Conservation (phyloP, 2,888 invertebrate genomes). For the Syritta pipiens region DNA sequence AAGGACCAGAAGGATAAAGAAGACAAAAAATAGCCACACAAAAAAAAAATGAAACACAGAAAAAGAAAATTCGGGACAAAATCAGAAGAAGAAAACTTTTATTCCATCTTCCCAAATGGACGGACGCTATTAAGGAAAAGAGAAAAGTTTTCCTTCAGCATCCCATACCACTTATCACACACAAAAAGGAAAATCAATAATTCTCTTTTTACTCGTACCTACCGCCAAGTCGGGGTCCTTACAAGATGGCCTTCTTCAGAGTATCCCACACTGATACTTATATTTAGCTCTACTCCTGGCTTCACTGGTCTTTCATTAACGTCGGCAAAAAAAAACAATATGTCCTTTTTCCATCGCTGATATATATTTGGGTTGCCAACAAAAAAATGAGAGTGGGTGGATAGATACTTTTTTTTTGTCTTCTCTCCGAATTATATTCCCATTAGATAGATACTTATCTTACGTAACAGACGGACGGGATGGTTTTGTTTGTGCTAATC, state of each 20-base stretch:
- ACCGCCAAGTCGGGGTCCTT: neutral
- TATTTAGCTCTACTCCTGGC: no score
- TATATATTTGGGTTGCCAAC: conserved; percentile 27
- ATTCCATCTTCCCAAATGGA: conserved; percentile 11
- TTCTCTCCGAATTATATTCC: neutral
- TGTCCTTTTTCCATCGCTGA: neutral
- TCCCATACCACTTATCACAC: conserved; percentile 14
- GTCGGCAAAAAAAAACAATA: conserved; percentile 11
- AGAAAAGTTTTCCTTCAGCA: no score
- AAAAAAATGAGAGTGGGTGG: no score
- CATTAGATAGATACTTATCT: no score
- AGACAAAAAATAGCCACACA: neutral
- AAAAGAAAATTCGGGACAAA: conserved; percentile 2
- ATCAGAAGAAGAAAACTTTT: conserved; percentile 4
- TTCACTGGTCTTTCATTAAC: conserved; percentile 19
- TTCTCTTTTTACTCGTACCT: neutral
- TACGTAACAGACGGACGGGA: no score
- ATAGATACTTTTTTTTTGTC: no score
- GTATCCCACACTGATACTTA: neutral
- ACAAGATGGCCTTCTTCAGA: neutral
- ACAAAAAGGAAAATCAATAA: conserved; percentile 41
- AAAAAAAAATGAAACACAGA: neutral
- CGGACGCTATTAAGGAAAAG: conserved; percentile 31
- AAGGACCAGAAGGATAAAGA: conserved; percentile 1
- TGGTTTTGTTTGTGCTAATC: no score